Conservation (phyloP, 2,113 vertebrate species). For the Melanerpes formicivorus region DNA sequence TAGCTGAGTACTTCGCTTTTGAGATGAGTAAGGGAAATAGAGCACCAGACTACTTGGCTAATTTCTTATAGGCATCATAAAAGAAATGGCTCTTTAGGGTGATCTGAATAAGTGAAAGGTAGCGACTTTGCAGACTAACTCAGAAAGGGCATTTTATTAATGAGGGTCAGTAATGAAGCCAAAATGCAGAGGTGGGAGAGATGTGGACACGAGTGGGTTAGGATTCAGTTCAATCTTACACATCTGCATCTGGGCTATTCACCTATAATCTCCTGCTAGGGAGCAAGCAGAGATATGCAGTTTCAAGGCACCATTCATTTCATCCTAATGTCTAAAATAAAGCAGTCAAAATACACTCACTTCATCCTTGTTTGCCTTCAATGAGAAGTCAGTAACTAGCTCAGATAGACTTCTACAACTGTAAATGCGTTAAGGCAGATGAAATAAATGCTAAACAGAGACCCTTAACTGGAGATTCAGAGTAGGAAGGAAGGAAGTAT, state of each 20-base stretch:
- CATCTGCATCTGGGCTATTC: not conserved
- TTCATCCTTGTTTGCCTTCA: not conserved
- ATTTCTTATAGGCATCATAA: slow-evolving; percentile 19
- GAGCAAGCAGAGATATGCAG: rapidly evolving
- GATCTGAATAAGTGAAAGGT: not conserved
- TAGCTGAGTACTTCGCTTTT: not conserved
- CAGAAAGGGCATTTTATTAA: slow-evolving; percentile 19
- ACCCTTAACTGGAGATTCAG: not conserved
- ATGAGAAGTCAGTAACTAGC: not conserved
- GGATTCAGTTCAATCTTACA: not conserved
- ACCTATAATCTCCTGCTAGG: not conserved
- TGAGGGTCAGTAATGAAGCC: not conserved
- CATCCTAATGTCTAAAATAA: not conserved
- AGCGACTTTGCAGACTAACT: slow-evolving; percentile 2
- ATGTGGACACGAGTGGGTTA: rapidly evolving
- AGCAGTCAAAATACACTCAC: not conserved
- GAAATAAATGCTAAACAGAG: not conserved
- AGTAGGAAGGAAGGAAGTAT: not conserved
- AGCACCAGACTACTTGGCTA: not conserved
- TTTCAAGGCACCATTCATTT: not conserved
- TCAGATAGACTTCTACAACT: not conserved
- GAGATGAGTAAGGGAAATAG: slow-evolving; percentile 1
- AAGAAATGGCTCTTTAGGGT: not conserved
- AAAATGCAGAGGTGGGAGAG: not conserved
- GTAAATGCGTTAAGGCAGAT: not conserved